Percentiles rank a stretch among this genome's conserved stretches.
These are phyloP conservation scores for Scolopax rusticola DNA, from an alignment of 2,797 vertebrate genomes.

Conservation along the genomic window DNA sequence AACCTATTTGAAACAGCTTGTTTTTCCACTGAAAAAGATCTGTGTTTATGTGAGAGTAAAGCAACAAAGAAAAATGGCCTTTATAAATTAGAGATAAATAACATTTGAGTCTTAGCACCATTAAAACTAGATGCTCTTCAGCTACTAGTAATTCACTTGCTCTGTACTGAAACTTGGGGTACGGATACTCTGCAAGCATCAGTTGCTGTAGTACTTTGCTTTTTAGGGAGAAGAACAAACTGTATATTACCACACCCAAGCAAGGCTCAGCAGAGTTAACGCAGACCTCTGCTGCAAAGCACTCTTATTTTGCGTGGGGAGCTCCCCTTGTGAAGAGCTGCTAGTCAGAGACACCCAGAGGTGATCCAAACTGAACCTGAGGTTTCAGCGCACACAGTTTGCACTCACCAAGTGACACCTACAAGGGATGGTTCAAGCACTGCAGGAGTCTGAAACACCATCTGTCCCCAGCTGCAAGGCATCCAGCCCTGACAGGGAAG, in stretches of 20 bases:
- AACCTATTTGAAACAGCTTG: not conserved
- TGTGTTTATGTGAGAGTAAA: not conserved
- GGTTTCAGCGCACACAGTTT: not conserved
- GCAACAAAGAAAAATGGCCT: not conserved
- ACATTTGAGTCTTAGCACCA: not conserved
- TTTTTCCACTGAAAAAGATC: not conserved
- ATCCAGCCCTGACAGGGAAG: not conserved
- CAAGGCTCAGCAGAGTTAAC: not conserved
- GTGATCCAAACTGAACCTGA: no score
- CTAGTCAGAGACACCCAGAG: not conserved
- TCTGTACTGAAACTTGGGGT: not conserved
- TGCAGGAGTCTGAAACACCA: not conserved
- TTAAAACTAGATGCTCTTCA: slow-evolving; percentile 4
- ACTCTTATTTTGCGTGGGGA: not conserved
- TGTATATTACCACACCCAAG: not conserved
- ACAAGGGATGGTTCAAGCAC: accelerated
- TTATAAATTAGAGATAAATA: slow-evolving; percentile 4
- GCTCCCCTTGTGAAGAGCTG: not conserved
- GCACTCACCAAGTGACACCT: not conserved
- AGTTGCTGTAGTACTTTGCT: not conserved
- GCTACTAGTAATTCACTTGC: not conserved
- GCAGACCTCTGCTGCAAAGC: not conserved
- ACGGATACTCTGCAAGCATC: not conserved
- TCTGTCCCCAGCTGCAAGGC: not conserved
- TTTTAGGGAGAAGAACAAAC: not conserved